Evolutionary conservation across 1,140 invertebrate species (phyloP), one percentile per base, ranked within the genome.

Genomic region (Bactericera cockerelli): DNA sequence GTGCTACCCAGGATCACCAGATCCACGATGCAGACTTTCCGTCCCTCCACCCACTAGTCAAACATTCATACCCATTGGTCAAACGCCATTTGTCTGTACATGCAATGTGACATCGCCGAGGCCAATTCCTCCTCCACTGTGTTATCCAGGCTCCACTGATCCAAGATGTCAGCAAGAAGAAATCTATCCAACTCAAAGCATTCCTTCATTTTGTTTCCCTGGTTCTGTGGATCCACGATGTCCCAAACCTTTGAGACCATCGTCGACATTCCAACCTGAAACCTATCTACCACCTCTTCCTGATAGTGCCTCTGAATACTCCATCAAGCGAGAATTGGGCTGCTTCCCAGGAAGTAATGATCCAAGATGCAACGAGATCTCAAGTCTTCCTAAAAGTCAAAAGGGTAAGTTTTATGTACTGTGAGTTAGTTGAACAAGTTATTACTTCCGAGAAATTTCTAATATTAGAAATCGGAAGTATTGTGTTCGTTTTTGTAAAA

Each of bases 181-280:
- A 60, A 2, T 16, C 21, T 59, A 60, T 14, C 57, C 62, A 3
- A 70, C 68, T n/a, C 58, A 62, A 33, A 56, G 61, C 38, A 55
- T 36, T 13, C 57, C 56, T 19, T 63, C 64, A 28, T 8, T 36
- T 19, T 67, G 65, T 60, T 66, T 62, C 58, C 65, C 65, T 38
- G 70, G 70, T 10, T 66, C 65, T n/a, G 61, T 58, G 11, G 71
- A 73, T 65, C 67, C 68, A 19, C 36, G 67, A 36, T 68, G 69
- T 59, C 62, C 63, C 16, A 60, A 60, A 39, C 70, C 67, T 24
- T 53, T 65, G 13, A 49, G 53, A 14, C 62, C 62, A 36, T 56
- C 64, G 14, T 33, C 62, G 54, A 2, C 26, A 24, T 57, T 59
- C 53, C 57, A 66, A 61, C 39, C 42, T 38, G 63, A 63, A 26